A percentile compares a stretch with the other conserved stretches of the same genome.
phyloP scores from a whole-genome alignment of 1,140 invertebrate genomes.

The Drosophila orosa region DNA sequence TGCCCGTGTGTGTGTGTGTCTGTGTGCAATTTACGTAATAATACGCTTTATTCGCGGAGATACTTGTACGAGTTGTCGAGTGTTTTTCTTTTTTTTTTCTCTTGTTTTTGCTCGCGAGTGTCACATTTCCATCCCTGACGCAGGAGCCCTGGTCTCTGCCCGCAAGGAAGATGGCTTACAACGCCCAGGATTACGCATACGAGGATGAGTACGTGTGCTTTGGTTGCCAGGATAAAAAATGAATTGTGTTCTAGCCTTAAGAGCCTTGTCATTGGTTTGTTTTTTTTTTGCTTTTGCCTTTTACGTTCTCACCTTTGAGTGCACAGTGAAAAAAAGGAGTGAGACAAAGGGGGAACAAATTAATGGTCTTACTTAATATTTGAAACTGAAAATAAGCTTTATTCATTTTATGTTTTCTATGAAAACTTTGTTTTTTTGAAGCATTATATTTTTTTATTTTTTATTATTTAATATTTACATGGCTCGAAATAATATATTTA shows the following conservation, averaged over 20 bases:
- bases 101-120: conserved; percentile 19
- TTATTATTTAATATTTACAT: background rate
- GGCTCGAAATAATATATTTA: too few species aligned
- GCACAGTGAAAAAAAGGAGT: conserved; percentile 2
- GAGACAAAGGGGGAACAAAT: background rate
- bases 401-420: background rate
- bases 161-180: conserved; percentile 61
- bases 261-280: conserved; percentile 13
- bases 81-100: conserved; percentile 4
- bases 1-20: conserved; percentile 17
- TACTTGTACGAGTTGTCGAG: conserved; percentile 10
- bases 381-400: background rate
- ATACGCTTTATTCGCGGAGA: conserved; percentile 20
- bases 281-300: background rate
- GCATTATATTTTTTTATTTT: background rate
- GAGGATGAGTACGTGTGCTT: conserved; percentile 72
- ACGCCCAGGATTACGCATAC: conserved; percentile 65
- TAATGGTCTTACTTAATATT: background rate
- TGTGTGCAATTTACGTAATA: conserved; percentile 61
- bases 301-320: conserved; percentile 7
- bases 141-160: background rate
- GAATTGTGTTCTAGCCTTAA: conserved; percentile 23
- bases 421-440: background rate
- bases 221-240: conserved; percentile 14
- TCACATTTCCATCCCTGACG: conserved; percentile 29